Conservation (phyloP, 2,888 invertebrate species). For the Neoitamus cyanurus region DNA sequence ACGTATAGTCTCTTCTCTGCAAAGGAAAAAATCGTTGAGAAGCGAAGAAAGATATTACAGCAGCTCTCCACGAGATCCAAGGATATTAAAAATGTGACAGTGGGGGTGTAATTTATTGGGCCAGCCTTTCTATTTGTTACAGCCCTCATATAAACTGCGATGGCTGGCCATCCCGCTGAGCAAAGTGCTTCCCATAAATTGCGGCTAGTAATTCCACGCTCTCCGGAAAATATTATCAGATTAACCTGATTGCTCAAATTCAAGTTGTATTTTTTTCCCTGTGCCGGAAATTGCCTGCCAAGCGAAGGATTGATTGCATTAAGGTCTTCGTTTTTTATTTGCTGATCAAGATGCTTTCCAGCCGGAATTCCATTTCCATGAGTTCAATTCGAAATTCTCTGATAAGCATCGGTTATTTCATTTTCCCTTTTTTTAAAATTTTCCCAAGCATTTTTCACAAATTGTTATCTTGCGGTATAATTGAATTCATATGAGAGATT, state of each 20-base stretch:
- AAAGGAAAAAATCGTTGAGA: neutral
- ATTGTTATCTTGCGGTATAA: too few species aligned
- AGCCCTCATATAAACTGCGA: neutral
- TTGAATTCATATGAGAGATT: too few species aligned
- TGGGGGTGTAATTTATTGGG: neutral
- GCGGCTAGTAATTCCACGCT: neutral
- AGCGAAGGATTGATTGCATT: neutral
- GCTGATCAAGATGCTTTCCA: neutral
- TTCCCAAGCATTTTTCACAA: too few species aligned
- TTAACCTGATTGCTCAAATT: neutral
- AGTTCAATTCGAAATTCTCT: too few species aligned
- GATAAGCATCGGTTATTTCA: neutral
- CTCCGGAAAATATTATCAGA: neutral
- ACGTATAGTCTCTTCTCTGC: neutral
- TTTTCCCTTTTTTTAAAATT: too few species aligned
- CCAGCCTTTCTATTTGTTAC: neutral
- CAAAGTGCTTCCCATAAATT: neutral
- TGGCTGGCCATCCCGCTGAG: neutral
- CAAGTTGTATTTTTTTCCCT: neutral
- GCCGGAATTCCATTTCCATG: neutral
- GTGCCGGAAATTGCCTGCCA: neutral
- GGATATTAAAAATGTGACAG: slow-evolving; percentile 1
- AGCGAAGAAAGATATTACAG: neutral
- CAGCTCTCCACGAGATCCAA: neutral
- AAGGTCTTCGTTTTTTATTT: neutral